Percentiles rank a stretch among this genome's conserved stretches.
Conservation (phyloP, 2,888 invertebrate species). For the Ceramica pisi region DNA sequence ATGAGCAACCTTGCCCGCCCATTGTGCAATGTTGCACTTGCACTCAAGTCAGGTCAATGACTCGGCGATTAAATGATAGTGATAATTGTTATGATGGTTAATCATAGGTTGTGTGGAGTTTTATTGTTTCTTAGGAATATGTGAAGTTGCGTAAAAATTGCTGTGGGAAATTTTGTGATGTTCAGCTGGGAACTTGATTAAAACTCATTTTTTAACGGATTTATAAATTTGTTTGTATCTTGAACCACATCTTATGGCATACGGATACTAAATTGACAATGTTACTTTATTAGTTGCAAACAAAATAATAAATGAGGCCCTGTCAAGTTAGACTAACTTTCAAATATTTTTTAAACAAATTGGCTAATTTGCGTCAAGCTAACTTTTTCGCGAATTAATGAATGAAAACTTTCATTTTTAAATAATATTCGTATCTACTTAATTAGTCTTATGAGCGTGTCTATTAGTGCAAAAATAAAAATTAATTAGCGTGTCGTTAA, state of each 20-base stretch:
- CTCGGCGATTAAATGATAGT: conserved; percentile 31
- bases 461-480: conserved; percentile 52
- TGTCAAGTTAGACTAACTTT: conserved; percentile 17
- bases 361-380: conserved; percentile 23
- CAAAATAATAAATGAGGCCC: conserved; percentile 8
- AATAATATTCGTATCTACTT: conserved; percentile 19
- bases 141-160: not conserved
- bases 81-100: conserved; percentile 32
- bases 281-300: conserved; percentile 3
- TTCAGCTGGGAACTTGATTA: not conserved
- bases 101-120: conserved; percentile 19
- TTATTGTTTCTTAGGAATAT: conserved; percentile 19
- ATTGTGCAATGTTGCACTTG: conserved; percentile 55
- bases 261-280: not conserved
- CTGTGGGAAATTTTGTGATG: not conserved
- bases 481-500: conserved; percentile 56
- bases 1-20: conserved; percentile 14
- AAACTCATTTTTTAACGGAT: not conserved
- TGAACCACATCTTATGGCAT: not conserved
- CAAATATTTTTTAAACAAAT: conserved; percentile 44
- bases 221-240: not conserved
- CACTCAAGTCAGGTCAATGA: conserved; percentile 23
- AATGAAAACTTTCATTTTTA: conserved; percentile 45
- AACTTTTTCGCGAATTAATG: conserved; percentile 50
- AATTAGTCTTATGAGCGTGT: conserved; percentile 50